These are phyloP conservation scores for Drosophila ustulata DNA, from an alignment of 2,888 invertebrate species.

Conservation along the genomic window DNA sequence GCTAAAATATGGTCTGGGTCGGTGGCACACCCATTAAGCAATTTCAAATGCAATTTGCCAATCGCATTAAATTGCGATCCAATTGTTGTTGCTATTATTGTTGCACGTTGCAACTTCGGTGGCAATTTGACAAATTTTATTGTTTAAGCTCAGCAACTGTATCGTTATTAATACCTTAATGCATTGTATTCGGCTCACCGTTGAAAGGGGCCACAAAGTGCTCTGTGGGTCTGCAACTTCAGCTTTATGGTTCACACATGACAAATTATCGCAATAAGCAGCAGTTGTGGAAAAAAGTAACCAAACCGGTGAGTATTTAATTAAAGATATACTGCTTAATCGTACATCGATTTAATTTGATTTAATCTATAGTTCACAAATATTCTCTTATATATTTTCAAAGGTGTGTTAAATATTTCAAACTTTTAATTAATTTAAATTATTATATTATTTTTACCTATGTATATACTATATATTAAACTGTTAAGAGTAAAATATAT, in stretches of 20 bases:
- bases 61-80: conserved; percentile 67
- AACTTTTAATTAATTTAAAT: background rate
- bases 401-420: background rate
- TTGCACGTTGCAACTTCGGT: conserved; percentile 51
- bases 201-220: background rate
- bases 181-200: conserved; percentile 32
- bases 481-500: too few relatives aligned
- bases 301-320: background rate
- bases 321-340: background rate
- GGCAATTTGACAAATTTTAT: conserved; percentile 80
- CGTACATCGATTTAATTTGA: background rate
- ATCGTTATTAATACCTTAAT: conserved; percentile 70
- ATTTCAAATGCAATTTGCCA: conserved; percentile 74
- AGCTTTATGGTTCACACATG: conserved; percentile 36
- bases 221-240: conserved; percentile 9
- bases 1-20: conserved; percentile 21
- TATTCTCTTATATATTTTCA: background rate
- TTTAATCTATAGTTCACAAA: background rate
- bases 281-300: background rate
- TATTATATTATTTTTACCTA: too few relatives aligned
- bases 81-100: conserved; percentile 41
- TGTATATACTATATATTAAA: too few relatives aligned
- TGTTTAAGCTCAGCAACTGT: conserved; percentile 65
- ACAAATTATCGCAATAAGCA: conserved; percentile 27
- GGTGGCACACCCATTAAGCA: conserved; percentile 55